Evolutionary conservation across 2,888 invertebrate genomes (phyloP), one percentile per base, ranked within the genome.

Genomic region (Watsonalla cultraria): DNA sequence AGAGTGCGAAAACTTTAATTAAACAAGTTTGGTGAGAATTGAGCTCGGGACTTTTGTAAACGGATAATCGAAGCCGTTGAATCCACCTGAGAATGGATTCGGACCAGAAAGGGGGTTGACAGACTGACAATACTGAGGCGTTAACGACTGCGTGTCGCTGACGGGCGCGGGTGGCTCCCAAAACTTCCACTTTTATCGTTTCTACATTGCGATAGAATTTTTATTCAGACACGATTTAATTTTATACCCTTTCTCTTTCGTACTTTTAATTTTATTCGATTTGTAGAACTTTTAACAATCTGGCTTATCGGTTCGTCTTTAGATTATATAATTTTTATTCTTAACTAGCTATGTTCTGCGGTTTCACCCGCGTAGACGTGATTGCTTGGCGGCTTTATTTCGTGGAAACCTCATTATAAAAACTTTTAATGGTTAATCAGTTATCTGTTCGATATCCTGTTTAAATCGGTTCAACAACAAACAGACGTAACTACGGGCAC

Each of bases 1-100:
- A 90, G 89, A 86, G 89, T 88, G 86, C 81, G 83, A 87, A 83
- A 90, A 90, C 84, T 90, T 90, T 90, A 90, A 90, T 90, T 90
- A 90, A 90, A 90, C 89, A 90, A 90, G 87, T 90, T 90, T 76
- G 82, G 82, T 77, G 82, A 78, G 88, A 86, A 88, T 87, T 77
- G 88, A 80, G 84, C 81, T 73, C 72, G 70, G 79, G 85, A 90
- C 85, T 87, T 87, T 84, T 84, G 82, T 89, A 84, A 88, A 86
- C 85, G 87, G 84, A 87, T 90, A 90, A 89, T 89, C 85, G 86
- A 86, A 84, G 76, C 74, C 74, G 76, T 82, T 74, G 78, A 81
- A 83, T 80, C 78, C 83, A 89, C 88, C 87, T 88, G 86, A 82
- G 80, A 76, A 73, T 71, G 73, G 75, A 75, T 77, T 73, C 62